A percentile compares a stretch with the other conserved stretches of the same genome.
phyloP scores from a whole-genome alignment of 1,140 invertebrate genomes.

The Magallana gigas region DNA sequence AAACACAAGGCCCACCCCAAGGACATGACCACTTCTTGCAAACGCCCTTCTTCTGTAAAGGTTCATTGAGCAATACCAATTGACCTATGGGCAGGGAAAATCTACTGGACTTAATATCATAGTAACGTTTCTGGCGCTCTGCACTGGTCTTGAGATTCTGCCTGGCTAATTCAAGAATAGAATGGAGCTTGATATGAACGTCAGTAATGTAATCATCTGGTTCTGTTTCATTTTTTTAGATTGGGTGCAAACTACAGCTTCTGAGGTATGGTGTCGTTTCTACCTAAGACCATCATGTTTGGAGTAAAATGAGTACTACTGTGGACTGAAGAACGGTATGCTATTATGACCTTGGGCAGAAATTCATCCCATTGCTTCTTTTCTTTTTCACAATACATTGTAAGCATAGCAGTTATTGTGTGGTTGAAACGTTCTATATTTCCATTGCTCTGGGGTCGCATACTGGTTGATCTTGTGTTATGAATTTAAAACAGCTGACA shows the following conservation, averaged over 20 bases:
- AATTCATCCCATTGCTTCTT: conserved; percentile 58
- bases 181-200: conserved; percentile 21
- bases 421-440: conserved; percentile 68
- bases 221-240: not conserved
- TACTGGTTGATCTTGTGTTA: conserved; percentile 60
- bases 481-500: conserved; percentile 58
- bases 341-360: conserved; percentile 60
- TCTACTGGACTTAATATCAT: not conserved
- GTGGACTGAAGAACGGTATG: conserved; percentile 61
- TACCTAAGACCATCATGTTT: conserved; percentile 59
- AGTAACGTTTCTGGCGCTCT: conserved; percentile 27
- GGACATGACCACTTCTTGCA: too few relatives aligned
- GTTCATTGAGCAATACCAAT: too few relatives aligned
- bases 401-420: conserved; percentile 61
- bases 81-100: too few relatives aligned
- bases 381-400: conserved; percentile 60
- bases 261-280: conserved; percentile 48
- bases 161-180: conserved; percentile 42
- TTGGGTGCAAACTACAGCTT: conserved; percentile 27
- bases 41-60: too few relatives aligned
- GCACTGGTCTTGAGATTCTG: conserved; percentile 35
- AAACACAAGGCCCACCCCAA: too few relatives aligned
- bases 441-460: conserved; percentile 72
- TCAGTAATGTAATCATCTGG: conserved; percentile 25
- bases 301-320: conserved; percentile 58